Percentiles rank a stretch among this genome's conserved stretches.
Evolutionary conservation across 2,113 vertebrate species (phyloP).

Genomic region (Aix galericulata): DNA sequence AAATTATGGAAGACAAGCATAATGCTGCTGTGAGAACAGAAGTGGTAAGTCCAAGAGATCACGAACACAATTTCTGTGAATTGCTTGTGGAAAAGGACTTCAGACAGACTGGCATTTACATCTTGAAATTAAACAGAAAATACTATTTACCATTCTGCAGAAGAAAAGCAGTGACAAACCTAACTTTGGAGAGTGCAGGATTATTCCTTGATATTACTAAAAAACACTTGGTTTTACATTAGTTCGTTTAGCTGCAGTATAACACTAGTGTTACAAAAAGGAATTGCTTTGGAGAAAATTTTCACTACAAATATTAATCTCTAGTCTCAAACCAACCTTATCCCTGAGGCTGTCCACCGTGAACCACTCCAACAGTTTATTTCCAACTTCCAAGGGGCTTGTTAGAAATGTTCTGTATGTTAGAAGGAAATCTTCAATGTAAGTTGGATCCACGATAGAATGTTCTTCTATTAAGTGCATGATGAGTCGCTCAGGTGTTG

Average conservation of each 20-base stretch:
- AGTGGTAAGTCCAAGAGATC: background rate
- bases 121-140: background rate
- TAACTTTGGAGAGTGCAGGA: background rate
- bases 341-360: slow-evolving; percentile 89
- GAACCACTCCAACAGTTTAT: slow-evolving; percentile 96
- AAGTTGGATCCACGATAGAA: slow-evolving; percentile 96
- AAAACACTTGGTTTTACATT: background rate
- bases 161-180: background rate
- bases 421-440: slow-evolving; percentile 96
- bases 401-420: slow-evolving; percentile 94
- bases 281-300: background rate
- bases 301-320: background rate
- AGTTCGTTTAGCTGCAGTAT: background rate
- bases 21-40: background rate
- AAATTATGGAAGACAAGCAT: background rate
- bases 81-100: background rate
- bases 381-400: slow-evolving; percentile 91
- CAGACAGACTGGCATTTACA: background rate
- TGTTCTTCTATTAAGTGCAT: slow-evolving; percentile 98
- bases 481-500: slow-evolving; percentile 93
- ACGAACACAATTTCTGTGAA: background rate
- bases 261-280: background rate
- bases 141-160: background rate
- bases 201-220: background rate
- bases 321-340: slow-evolving; percentile 81